phyloP scores from a whole-genome alignment of 2,888 invertebrate genomes.

The Ophion slaviceki region DNA sequence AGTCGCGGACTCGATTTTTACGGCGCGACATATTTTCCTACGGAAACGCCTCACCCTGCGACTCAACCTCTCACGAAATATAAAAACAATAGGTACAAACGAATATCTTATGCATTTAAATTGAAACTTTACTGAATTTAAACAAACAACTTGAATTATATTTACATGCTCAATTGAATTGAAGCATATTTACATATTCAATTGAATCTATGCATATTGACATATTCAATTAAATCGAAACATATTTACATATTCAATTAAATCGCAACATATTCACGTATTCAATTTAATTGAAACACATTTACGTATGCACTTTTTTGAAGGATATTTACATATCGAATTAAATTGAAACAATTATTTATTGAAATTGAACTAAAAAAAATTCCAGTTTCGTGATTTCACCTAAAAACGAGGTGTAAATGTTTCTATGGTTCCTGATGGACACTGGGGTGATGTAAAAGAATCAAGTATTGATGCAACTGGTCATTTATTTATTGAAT shows the following conservation, averaged over 20 bases:
- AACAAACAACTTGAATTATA: not conserved
- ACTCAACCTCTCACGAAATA: slow-evolving; percentile 82
- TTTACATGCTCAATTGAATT: not conserved
- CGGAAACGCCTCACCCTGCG: slow-evolving; percentile 89
- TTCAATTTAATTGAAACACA: too few relatives aligned
- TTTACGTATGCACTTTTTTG: too few relatives aligned
- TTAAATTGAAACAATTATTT: too few relatives aligned
- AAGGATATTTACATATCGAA: too few relatives aligned
- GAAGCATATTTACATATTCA: not conserved
- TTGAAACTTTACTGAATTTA: not conserved
- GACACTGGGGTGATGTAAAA: too few relatives aligned
- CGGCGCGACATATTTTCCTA: slow-evolving; percentile 94
- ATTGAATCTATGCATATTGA: not conserved
- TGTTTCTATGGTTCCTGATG: too few relatives aligned
- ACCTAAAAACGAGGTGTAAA: too few relatives aligned
- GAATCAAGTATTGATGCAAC: too few relatives aligned
- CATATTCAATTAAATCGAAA: not conserved
- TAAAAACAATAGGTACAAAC: slow-evolving; percentile 81
- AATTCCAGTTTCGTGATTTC: too few relatives aligned
- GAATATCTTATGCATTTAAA: not conserved
- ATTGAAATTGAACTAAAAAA: too few relatives aligned
- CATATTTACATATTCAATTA: not conserved
- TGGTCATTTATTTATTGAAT: too few relatives aligned
- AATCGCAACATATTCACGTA: not conserved
- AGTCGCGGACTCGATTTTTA: slow-evolving; percentile 95